Conservation (phyloP, 2,888 invertebrate species). For the Drosophila mettleri region DNA sequence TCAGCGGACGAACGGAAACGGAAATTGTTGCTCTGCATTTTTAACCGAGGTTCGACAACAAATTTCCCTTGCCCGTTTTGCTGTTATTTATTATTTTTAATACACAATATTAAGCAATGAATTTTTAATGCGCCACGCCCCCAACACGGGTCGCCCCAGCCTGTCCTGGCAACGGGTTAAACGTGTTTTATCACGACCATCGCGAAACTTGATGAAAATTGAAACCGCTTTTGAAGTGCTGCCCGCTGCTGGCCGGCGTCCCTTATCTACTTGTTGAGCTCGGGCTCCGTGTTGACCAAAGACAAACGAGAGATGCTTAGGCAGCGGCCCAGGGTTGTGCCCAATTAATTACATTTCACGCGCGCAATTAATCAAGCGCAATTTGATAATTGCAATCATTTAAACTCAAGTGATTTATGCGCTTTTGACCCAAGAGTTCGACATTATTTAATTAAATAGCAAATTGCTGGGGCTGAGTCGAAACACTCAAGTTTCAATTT, state of each 20-base stretch:
- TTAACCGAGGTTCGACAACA: conserved; percentile 71
- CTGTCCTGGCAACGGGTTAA: conserved; percentile 38
- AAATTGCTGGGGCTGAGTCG: background rate
- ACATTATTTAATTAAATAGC: background rate
- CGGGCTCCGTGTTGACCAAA: conserved; percentile 22
- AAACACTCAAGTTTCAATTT: background rate
- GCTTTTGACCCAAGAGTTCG: background rate
- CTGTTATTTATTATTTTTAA: conserved; percentile 5
- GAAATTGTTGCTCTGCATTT: conserved; percentile 80
- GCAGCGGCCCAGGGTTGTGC: background rate
- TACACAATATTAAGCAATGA: conserved; percentile 62
- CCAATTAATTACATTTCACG: conserved; percentile 61
- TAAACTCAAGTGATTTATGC: conserved; percentile 45
- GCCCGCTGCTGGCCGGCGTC: background rate
- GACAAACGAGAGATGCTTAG: conserved; percentile 2
- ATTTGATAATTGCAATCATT: conserved; percentile 68
- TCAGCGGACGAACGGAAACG: conserved; percentile 68
- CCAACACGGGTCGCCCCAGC: background rate
- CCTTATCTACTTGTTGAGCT: conserved; percentile 45
- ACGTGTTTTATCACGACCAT: conserved; percentile 45
- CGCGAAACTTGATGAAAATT: conserved; percentile 31
- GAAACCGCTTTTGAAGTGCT: conserved; percentile 34
- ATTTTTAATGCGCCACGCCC: conserved; percentile 54
- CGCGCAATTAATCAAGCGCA: conserved; percentile 62
- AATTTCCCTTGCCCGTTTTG: conserved; percentile 34